phyloP scores from a whole-genome alignment of 2,113 vertebrate genomes.

The Gambusia holbrooki region DNA sequence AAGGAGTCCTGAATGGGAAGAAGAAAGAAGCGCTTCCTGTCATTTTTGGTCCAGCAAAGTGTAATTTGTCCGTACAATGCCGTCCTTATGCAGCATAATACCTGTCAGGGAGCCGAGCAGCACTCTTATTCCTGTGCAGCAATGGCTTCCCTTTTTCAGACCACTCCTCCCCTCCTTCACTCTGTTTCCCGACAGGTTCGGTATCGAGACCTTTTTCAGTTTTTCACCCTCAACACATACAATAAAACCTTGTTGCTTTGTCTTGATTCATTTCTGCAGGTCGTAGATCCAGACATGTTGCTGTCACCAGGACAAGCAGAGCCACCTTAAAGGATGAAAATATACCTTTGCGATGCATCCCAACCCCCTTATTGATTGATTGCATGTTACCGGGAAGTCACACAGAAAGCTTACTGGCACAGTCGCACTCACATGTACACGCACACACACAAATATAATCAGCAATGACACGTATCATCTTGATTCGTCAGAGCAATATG shows the following conservation, averaged over 20 bases:
- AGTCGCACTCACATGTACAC: background rate
- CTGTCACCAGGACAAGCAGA: background rate
- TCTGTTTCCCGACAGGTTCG: conserved; percentile 51
- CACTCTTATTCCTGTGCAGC: conserved; percentile 69
- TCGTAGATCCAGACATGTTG: conserved; percentile 32
- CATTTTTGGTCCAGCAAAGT: conserved; percentile 40
- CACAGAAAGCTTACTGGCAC: conserved; percentile 37
- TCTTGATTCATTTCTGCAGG: conserved; percentile 50
- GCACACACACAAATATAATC: conserved; percentile 23
- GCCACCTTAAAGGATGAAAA: conserved; percentile 10
- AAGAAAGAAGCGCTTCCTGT: conserved; percentile 4
- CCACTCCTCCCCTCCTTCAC: conserved; percentile 53
- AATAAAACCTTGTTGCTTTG: conserved; percentile 40
- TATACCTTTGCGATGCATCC: background rate
- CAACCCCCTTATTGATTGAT: conserved; percentile 41
- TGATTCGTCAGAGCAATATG: conserved; percentile 63
- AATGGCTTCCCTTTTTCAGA: conserved; percentile 78
- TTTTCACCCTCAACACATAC: conserved; percentile 38
- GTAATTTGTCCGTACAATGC: conserved; percentile 69
- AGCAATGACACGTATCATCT: conserved; percentile 43
- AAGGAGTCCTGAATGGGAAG: conserved; percentile 23
- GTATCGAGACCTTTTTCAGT: conserved; percentile 33
- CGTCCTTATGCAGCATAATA: conserved; percentile 78
- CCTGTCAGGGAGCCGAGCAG: conserved; percentile 77
- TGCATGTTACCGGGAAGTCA: conserved; percentile 44